Conservation (phyloP, 92 coral and sea anemone genomes). For the Epizoanthus rinbou region DNA sequence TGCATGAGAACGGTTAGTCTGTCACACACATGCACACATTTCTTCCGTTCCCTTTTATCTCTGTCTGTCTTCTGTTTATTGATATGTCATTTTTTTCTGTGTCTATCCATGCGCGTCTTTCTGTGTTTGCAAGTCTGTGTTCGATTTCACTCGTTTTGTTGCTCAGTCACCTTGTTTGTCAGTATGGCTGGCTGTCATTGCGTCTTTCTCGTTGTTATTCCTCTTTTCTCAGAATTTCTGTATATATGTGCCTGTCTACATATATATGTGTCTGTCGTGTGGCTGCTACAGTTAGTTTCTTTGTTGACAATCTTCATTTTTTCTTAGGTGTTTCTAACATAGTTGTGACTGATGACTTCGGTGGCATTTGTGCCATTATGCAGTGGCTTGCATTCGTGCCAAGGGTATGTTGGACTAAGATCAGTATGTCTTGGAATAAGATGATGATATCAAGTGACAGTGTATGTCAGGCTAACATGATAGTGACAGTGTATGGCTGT, state of each 20-base stretch:
- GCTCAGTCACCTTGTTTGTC: background rate
- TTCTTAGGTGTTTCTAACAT: constrained; percentile 82
- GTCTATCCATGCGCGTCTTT: background rate
- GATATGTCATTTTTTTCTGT: background rate
- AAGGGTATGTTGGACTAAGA: constrained; percentile 55
- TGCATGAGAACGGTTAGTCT: constrained; percentile 89
- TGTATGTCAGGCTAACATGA: too few species aligned
- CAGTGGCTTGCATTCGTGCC: constrained; percentile 96
- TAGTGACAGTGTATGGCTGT: too few species aligned
- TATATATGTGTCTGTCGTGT: background rate
- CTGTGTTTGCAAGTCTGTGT: background rate
- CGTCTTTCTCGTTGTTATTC: too few species aligned
- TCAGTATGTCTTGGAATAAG: too few species aligned
- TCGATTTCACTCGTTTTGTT: too few species aligned
- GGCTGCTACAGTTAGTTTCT: too few species aligned
- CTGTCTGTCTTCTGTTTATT: background rate
- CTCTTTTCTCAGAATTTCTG: background rate
- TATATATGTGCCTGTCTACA: background rate
- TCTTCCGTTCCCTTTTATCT: background rate
- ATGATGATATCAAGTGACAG: too few species aligned
- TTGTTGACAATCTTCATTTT: background rate
- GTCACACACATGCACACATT: background rate
- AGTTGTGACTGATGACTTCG: constrained; percentile 93
- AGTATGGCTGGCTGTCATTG: background rate
- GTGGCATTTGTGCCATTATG: constrained; percentile 87